Percentiles rank a stretch among this genome's conserved stretches.
Conservation (phyloP, 1,140 invertebrate species). For the Aleiodes sp. region DNA sequence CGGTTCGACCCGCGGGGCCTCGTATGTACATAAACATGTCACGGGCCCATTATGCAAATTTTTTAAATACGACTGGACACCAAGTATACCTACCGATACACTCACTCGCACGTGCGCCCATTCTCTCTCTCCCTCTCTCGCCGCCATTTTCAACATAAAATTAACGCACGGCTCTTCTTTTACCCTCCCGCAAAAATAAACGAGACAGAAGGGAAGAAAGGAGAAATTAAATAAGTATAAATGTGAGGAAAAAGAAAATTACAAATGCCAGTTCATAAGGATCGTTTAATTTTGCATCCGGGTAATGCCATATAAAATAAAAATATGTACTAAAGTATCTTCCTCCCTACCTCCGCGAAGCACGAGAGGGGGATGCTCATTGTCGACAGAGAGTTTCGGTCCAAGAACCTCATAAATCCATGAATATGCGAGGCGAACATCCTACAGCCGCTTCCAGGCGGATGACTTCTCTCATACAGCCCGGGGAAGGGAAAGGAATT, state of each 20-base stretch:
- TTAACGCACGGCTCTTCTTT: constrained; percentile 42
- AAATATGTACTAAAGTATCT: constrained; percentile 7
- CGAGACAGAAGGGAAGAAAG: too few species aligned
- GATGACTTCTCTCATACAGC: constrained; percentile 18
- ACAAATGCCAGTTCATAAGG: neutral
- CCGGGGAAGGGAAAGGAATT: neutral
- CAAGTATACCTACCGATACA: constrained; percentile 41
- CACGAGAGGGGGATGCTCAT: neutral
- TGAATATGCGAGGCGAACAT: constrained; percentile 30
- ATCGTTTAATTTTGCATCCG: constrained; percentile 25
- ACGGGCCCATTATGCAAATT: constrained; percentile 62
- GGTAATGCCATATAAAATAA: neutral
- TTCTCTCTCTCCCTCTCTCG: neutral
- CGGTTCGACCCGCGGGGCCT: constrained; percentile 27
- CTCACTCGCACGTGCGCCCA: constrained; percentile 31
- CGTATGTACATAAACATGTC: constrained; percentile 63
- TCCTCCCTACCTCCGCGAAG: neutral
- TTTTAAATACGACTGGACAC: constrained; percentile 58
- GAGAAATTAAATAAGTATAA: constrained; percentile 17
- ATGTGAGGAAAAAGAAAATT: neutral
- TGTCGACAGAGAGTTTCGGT: constrained; percentile 9
- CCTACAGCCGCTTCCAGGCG: constrained; percentile 28
- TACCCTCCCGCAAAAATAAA: neutral
- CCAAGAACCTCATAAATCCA: constrained; percentile 13
- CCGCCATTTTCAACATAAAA: constrained; percentile 59